phyloP scores from a whole-genome alignment of 1,140 invertebrate genomes.

The Babylonia areolata region DNA sequence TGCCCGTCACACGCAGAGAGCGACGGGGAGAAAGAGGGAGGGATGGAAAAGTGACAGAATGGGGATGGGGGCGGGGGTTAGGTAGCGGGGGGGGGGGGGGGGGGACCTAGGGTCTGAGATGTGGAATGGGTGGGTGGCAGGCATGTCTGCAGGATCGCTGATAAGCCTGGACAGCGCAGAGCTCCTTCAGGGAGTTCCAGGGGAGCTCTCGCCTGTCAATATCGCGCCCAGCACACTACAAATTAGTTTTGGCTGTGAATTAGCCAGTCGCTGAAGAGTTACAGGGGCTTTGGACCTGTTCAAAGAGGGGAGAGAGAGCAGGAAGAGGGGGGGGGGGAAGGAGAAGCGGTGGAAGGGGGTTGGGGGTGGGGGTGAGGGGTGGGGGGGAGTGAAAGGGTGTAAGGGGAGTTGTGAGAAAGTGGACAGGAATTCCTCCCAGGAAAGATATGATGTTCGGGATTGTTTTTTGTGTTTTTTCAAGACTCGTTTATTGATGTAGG shows the following conservation, averaged over 20 bases:
- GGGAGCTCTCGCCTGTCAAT: slow-evolving; percentile 31
- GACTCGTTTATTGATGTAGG: too few relatives aligned
- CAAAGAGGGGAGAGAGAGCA: too few relatives aligned
- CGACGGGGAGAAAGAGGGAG: background rate
- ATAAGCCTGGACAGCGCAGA: background rate
- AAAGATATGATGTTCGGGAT: too few relatives aligned
- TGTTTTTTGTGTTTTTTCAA: too few relatives aligned
- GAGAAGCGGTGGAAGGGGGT: background rate
- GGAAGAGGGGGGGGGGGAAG: background rate
- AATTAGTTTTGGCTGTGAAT: slow-evolving; percentile 37
- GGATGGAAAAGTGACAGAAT: slow-evolving; percentile 12
- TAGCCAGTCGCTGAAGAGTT: slow-evolving; percentile 13
- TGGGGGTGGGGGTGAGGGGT: background rate
- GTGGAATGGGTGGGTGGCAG: too few relatives aligned
- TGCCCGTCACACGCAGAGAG: slow-evolving; percentile 19
- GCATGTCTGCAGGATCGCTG: background rate
- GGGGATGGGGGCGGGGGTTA: too few relatives aligned
- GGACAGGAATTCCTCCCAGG: too few relatives aligned
- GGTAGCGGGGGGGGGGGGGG: too few relatives aligned
- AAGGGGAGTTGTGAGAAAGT: background rate
- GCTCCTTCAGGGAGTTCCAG: background rate
- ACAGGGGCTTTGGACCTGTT: background rate
- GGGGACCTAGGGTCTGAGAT: too few relatives aligned
- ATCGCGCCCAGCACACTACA: slow-evolving; percentile 36
- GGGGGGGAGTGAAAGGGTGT: background rate